phyloP scores from a whole-genome alignment of 2,888 invertebrate species.

The Cryptus viduatorius region DNA sequence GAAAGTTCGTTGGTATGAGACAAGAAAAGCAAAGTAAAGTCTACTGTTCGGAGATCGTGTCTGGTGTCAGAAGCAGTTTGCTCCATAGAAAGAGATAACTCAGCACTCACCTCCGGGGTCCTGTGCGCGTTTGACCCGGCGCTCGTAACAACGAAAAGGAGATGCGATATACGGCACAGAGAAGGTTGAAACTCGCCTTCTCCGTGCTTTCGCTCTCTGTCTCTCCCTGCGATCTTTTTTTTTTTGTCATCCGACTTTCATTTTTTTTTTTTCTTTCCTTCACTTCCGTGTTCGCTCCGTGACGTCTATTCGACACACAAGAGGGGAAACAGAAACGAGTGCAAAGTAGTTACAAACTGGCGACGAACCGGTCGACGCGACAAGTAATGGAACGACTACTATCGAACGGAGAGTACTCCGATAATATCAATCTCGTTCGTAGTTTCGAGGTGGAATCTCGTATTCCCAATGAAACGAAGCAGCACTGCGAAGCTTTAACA shows the following conservation, averaged over 20 bases:
- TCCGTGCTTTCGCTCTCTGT: constrained; percentile 56
- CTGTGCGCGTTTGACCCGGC: constrained; percentile 55
- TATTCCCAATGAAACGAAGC: constrained; percentile 33
- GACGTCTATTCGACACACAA: constrained; percentile 15
- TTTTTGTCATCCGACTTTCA: constrained; percentile 52
- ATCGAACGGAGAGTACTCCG: constrained; percentile 40
- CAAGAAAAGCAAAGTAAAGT: constrained; percentile 47
- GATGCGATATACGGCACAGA: constrained; percentile 56
- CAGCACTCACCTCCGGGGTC: constrained; percentile 44
- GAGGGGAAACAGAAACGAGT: constrained; percentile 49
- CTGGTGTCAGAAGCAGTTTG: constrained; percentile 63
- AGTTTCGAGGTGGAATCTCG: constrained; percentile 29
- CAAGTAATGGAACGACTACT: constrained; percentile 65
- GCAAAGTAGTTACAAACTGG: constrained; percentile 74
- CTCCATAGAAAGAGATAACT: constrained; percentile 54
- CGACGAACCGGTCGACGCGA: constrained; percentile 68
- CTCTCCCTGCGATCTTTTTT: constrained; percentile 49
- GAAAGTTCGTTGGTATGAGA: constrained; percentile 35
- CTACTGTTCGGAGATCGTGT: constrained; percentile 64
- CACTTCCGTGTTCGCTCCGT: constrained; percentile 35
- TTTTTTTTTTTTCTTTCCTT: constrained; percentile 48
- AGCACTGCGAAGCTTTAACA: constrained; percentile 20
- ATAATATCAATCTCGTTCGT: constrained; percentile 68
- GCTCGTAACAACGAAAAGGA: constrained; percentile 46
- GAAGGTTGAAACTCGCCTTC: constrained; percentile 63